Evolutionary conservation across 2,888 invertebrate species (phyloP).

Genomic region (Antheraea yamamai): DNA sequence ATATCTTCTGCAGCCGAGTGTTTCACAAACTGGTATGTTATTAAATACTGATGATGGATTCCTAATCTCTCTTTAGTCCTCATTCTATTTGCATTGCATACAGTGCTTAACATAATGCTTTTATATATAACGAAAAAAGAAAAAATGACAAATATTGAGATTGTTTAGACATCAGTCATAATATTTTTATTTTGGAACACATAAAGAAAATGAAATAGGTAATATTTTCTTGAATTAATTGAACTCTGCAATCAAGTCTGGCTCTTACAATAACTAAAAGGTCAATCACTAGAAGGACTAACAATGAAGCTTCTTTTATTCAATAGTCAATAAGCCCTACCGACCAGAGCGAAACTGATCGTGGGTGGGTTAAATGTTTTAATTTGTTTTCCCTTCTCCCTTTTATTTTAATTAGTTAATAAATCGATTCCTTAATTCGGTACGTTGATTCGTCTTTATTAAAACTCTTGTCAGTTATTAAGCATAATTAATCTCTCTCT

Average conservation of each 20-base stretch:
- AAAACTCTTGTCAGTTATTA: not conserved
- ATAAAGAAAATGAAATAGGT: not conserved
- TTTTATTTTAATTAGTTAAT: slow-evolving; percentile 10
- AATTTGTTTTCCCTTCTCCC: slow-evolving; percentile 9
- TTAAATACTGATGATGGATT: no score
- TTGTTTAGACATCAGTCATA: no score
- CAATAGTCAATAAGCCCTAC: not conserved
- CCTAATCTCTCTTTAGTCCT: no score
- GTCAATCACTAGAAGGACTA: not conserved
- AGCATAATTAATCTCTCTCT: not conserved
- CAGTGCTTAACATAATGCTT: no score
- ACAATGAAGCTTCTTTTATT: slow-evolving; percentile 8
- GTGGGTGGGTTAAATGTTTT: slow-evolving; percentile 6
- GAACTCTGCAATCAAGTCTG: not conserved
- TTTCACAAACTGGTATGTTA: no score
- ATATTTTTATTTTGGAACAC: not conserved
- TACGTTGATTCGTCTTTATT: slow-evolving; percentile 6
- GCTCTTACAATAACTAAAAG: slow-evolving; percentile 2
- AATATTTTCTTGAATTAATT: not conserved
- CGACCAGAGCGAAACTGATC: not conserved
- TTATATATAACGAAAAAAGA: not conserved
- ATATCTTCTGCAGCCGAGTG: no score
- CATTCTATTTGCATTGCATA: no score
- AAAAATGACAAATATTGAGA: not conserved
- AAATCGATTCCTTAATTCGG: not conserved